phyloP scores from a whole-genome alignment of 2,797 vertebrate species.

The Anableps anableps region DNA sequence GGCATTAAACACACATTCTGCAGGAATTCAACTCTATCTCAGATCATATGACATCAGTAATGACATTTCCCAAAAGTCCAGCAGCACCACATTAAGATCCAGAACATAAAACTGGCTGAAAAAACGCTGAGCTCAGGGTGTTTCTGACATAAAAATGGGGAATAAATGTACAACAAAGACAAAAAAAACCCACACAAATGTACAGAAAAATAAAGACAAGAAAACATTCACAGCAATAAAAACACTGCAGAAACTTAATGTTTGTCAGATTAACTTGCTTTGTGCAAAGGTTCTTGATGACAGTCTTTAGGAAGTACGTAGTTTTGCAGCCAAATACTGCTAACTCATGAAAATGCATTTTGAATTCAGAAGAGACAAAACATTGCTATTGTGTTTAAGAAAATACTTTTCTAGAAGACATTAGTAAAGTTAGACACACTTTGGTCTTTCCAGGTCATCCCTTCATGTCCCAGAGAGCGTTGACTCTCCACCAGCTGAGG shows the following conservation, averaged over 20 bases:
- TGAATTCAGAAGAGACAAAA: background rate
- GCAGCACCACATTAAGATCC: background rate
- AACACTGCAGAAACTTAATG: background rate
- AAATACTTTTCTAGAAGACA: no score
- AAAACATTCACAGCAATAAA: background rate
- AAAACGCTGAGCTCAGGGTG: background rate
- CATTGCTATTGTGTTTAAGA: background rate
- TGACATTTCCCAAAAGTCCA: background rate
- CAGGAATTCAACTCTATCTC: background rate
- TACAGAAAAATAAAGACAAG: background rate
- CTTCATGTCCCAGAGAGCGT: background rate
- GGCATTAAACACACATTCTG: background rate
- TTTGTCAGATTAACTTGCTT: background rate
- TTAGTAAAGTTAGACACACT: background rate
- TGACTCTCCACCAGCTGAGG: background rate
- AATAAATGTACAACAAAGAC: background rate
- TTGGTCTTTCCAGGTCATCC: background rate
- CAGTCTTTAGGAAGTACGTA: background rate
- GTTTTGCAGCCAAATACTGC: background rate
- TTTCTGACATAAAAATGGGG: background rate
- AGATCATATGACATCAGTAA: background rate
- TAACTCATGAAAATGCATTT: background rate
- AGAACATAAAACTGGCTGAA: background rate
- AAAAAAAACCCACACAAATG: background rate
- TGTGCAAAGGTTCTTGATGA: background rate